phyloP scores from a whole-genome alignment of 2,888 invertebrate species.

The Polydrusus tereticollis region DNA sequence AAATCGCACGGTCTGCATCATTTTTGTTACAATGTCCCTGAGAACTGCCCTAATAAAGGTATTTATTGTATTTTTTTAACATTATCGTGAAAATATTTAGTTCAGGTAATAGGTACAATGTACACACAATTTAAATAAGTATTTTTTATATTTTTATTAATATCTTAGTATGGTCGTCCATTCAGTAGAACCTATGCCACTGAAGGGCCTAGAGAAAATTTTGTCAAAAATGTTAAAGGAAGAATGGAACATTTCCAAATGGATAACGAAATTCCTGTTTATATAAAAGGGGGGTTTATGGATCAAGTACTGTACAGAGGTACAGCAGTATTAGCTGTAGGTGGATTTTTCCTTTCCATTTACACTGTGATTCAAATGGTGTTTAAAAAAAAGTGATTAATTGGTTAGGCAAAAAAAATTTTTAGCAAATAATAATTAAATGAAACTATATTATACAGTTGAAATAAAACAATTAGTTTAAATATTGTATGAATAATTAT shows the following conservation, averaged over 20 bases:
- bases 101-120: no score
- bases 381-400: not conserved
- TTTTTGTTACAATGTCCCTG: not conserved
- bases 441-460: no score
- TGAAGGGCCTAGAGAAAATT: not conserved
- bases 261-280: slow-evolving; percentile 52
- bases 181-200: not conserved
- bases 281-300: slow-evolving; percentile 51
- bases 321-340: slow-evolving; percentile 8
- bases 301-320: slow-evolving; percentile 46
- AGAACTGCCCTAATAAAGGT: not conserved
- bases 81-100: no score
- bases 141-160: no score
- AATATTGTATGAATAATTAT: no score
- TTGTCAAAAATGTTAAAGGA: slow-evolving; percentile 23
- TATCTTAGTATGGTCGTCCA: no score
- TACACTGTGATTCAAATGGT: not conserved
- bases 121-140: not conserved
- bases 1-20: not conserved
- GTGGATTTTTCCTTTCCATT: not conserved
- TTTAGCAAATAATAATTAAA: no score
- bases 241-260: slow-evolving; percentile 47
- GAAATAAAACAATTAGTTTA: no score
- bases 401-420: not conserved
- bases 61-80: not conserved